phyloP scores from a whole-genome alignment of 2,797 vertebrate genomes.

The Chiloscyllium punctatum region DNA sequence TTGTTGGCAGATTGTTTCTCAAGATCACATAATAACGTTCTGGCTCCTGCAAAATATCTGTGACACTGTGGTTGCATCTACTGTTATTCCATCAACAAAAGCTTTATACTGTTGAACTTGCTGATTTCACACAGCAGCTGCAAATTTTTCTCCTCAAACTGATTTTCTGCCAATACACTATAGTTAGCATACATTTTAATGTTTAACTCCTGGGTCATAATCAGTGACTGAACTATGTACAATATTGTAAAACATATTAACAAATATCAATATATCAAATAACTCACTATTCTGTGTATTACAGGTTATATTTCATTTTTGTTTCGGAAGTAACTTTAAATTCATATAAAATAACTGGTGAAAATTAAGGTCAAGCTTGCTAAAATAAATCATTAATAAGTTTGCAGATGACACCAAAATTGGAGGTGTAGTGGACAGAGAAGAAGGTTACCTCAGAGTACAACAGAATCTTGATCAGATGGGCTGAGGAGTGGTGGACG shows the following conservation, averaged over 20 bases:
- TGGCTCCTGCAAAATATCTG: not conserved
- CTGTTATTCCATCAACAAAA: not conserved
- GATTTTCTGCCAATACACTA: not conserved
- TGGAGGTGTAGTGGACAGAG: too few species aligned
- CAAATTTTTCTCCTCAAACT: not conserved
- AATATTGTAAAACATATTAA: not conserved
- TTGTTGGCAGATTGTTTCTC: not conserved
- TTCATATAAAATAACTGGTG: not conserved
- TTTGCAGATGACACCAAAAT: too few species aligned
- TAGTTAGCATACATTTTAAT: not conserved
- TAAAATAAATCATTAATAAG: not conserved
- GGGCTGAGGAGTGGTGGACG: too few species aligned
- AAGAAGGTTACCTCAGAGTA: too few species aligned
- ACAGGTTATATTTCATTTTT: not conserved
- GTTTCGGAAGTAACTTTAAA: not conserved
- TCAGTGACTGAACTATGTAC: not conserved
- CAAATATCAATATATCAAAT: not conserved
- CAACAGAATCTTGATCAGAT: too few species aligned
- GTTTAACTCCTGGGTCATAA: not conserved
- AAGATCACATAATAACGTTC: not conserved
- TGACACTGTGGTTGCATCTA: not conserved
- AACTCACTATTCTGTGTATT: not conserved
- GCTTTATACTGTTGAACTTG: not conserved
- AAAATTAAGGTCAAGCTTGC: not conserved
- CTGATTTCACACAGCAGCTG: not conserved